Evolutionary conservation across 2,113 vertebrate species (phyloP), one percentile per base, ranked within the genome.

Genomic region (Cyanoliseus patagonus): DNA sequence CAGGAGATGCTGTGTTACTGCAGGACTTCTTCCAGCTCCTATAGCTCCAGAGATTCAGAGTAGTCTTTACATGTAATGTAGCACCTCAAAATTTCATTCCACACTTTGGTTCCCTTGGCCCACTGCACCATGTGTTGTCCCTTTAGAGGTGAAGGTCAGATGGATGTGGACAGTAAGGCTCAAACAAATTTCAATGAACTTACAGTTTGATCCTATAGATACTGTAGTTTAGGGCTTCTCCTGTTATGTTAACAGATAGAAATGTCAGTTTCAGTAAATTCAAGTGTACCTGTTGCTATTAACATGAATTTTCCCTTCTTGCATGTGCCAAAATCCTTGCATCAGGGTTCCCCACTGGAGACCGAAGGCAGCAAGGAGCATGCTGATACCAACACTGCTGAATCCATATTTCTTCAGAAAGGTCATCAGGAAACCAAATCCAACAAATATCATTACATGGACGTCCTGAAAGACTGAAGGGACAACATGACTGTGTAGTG

Each of bases 401-500:
- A 99, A 99, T 51, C 99, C 98, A 24, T 99, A 99, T 95, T 98
- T 98, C 97, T 99, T 99, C 96, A 99, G 97, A 95, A 99, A 99
- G 46, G 99, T 99, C 99, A 99, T 99, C 87, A 99, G 97, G 97
- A 99, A 99, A 47, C 99, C 99, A 82, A 99, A 99, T 25, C 99
- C 99, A 67, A 99, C 97, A 96, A 99, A 99, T 98, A 99, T 99
- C 99, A 99, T 99, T 83, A 99, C 98, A 8, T 99, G 99, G 42
- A 99, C 98, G 83, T 99, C 99, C 98, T 99, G 99, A 96, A 99
- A 99, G 91, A 98, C 99, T 99, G 97, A 89, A 92, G 69, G 82
- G 53, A 83, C 37, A 82, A 86, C 22, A 88, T 5, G 3, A 61
- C 30, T 42, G 1, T 55, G 53, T 10, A 63, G 23, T 35, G 41